These are phyloP conservation scores for Chloropsis cyanopogon DNA, from an alignment of 2,113 vertebrate genomes.

Conservation along the genomic window DNA sequence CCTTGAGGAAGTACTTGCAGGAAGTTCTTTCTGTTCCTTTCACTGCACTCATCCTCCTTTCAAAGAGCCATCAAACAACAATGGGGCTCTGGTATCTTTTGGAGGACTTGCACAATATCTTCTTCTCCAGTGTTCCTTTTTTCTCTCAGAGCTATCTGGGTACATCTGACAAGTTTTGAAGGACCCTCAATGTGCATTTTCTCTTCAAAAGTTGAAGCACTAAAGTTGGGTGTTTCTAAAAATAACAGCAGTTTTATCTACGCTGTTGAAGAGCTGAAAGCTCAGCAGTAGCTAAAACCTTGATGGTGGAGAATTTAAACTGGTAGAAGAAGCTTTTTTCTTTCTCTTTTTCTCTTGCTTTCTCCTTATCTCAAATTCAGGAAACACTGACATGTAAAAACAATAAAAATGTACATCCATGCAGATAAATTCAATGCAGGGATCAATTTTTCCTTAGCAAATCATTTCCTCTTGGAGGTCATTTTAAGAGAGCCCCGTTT, in stretches of 20 bases:
- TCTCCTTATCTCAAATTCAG: neutral
- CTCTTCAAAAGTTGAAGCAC: neutral
- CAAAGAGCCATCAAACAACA: neutral
- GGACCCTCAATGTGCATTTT: neutral
- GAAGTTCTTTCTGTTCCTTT: neutral
- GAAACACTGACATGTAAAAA: neutral
- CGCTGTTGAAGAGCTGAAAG: neutral
- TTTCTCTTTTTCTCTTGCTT: neutral
- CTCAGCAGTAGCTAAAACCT: neutral
- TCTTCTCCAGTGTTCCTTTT: neutral
- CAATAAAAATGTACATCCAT: neutral
- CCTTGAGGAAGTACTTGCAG: neutral
- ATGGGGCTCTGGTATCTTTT: neutral
- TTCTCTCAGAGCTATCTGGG: neutral
- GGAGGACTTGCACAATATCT: neutral
- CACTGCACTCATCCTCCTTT: neutral
- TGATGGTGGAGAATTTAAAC: neutral
- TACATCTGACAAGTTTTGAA: neutral
- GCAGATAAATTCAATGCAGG: neutral
- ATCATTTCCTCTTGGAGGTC: constrained; percentile 67
- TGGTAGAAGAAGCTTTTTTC: neutral
- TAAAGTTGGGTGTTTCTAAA: neutral
- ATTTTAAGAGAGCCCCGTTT: constrained; percentile 59
- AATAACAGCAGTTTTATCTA: neutral
- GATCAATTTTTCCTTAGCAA: constrained; percentile 52